Percentiles rank a stretch among this genome's conserved stretches.
phyloP scores from a whole-genome alignment of 2,113 vertebrate genomes.

The Scortum barcoo region DNA sequence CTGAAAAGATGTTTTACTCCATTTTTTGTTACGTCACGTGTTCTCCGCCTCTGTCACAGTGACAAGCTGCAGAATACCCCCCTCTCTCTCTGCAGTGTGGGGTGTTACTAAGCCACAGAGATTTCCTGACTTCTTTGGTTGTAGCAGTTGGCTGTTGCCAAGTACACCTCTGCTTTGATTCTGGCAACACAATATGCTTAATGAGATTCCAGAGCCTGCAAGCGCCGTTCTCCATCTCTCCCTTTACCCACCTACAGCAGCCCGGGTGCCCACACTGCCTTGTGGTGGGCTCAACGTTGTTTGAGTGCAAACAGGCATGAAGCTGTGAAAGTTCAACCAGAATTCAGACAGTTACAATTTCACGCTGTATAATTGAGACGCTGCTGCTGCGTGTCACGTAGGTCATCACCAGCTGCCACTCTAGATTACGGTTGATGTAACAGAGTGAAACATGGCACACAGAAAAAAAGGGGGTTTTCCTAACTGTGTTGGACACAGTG shows the following conservation, averaged over 20 bases:
- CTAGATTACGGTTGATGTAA: constrained; percentile 68
- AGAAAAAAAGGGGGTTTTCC: constrained; percentile 14
- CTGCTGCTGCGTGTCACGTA: constrained; percentile 43
- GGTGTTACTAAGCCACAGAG: constrained; percentile 60
- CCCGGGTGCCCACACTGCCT: constrained; percentile 56
- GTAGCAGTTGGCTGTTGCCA: constrained; percentile 56
- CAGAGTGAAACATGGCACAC: constrained; percentile 39
- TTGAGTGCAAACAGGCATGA: constrained; percentile 61
- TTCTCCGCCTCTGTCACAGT: constrained; percentile 31
- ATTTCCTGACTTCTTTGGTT: constrained; percentile 58
- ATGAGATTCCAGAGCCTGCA: constrained; percentile 70
- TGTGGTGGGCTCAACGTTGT: constrained; percentile 53
- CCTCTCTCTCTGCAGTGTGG: constrained; percentile 47
- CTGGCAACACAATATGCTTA: constrained; percentile 62
- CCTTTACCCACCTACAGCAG: constrained; percentile 54
- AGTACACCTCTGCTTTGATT: constrained; percentile 73
- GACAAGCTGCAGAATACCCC: constrained; percentile 53
- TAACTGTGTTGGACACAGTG: background rate
- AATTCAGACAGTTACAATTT: constrained; percentile 68
- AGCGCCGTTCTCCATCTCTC: constrained; percentile 45
- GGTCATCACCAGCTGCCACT: constrained; percentile 69
- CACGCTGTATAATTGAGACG: constrained; percentile 60
- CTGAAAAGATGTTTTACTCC: too few species aligned
- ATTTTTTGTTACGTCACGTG: constrained; percentile 27
- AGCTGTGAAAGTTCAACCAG: constrained; percentile 66